Evolutionary conservation across 2,888 invertebrate genomes (phyloP), one percentile per base, ranked within the genome.

Genomic region (Aphrophora alni): DNA sequence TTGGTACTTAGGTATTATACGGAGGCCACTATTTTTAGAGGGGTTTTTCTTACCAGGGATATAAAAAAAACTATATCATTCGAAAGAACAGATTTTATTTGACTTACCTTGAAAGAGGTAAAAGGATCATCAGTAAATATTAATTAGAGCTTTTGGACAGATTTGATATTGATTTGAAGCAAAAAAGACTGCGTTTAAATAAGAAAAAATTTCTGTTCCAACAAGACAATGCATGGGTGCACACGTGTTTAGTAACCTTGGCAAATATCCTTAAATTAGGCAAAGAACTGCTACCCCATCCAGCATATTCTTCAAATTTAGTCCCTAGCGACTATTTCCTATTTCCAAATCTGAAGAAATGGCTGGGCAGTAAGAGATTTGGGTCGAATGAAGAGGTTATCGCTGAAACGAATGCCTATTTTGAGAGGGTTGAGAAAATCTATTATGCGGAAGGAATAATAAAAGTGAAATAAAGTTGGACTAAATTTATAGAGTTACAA

Each of bases 291-390:
- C 82, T 83, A 21, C 77, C 82, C 24, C 82, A 84, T 75, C 76
- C 68, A 25, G 27, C 68, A 14, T 44, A 59, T 27, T 10, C 59
- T 68, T 28, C 76, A 3, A 12, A 28, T 21, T 68, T 76, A n/a
- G 1, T 68, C 26, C 68, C 51, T 1, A 25, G 44, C n/a, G n/a
- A n/a, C n/a, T n/a, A n/a, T n/a, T n/a, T n/a, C n/a, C n/a, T n/a
- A n/a, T n/a, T n/a, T n/a, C 2, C 8, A 44, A 7, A 10, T 27
- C 28, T 76, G 28, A 76, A 76, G 33, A 26, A 76, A 76, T 76
- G 12, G 17, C 68, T 76, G 12, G 59, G 3, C 25, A 27, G 76
- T 21, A 76, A 85, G 27, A 78, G 77, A 73, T 85, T 85, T 75
- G 80, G 81, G n/a, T n/a, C n/a, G n/a, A n/a, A n/a, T n/a, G n/a